Evolutionary conservation across 2,888 invertebrate species (phyloP), one percentile per base, ranked within the genome.

Genomic region (Ophion obscuratus): DNA sequence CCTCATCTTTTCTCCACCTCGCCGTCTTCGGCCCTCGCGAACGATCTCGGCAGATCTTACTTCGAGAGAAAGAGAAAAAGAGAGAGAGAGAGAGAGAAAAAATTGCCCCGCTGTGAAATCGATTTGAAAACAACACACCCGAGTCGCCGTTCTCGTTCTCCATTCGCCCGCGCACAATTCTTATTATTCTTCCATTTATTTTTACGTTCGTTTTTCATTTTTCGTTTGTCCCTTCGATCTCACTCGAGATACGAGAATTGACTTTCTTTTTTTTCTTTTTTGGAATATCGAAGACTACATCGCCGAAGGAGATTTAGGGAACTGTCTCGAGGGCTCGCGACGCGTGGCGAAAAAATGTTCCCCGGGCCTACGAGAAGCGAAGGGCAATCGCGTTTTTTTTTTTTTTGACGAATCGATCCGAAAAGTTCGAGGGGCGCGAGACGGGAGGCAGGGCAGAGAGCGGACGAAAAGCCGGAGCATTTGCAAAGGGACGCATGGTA

Each of bases 11-110:
- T 59, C n/a, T 68, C 73, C 81, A 57, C 17, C 0, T n/a, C 47
- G 47, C 2, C 53, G 31, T 17, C 27, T 47, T 47, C 9, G 14
- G 7, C 44, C 44, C 64, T n/a, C 40, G n/a, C n/a, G 59, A 73
- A 2, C 10, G 17, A 53, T 57, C 20, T 20, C 61, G 61, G 11
- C 53, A 59, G n/a, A 59, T 40, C 31, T n/a, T 17, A 5, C 57
- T 66, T 71, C 14, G 36, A 36, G 27, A 57, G 17, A 87, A 27
- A 86, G 85, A 78, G 83, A 73, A 36, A 53, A 74, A 74, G 24
- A 62, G 31, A 62, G 17, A 70, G 11, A 53, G 36, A 53, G 5
- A 53, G 7, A 36, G 24, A 70, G 24, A 53, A 70, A 20, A 1
- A 31, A 73, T 31, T 20, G 64, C 31, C 11, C 17, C 27, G 59